Conservation (phyloP, 2,888 invertebrate genomes). For the Chesias legatella region DNA sequence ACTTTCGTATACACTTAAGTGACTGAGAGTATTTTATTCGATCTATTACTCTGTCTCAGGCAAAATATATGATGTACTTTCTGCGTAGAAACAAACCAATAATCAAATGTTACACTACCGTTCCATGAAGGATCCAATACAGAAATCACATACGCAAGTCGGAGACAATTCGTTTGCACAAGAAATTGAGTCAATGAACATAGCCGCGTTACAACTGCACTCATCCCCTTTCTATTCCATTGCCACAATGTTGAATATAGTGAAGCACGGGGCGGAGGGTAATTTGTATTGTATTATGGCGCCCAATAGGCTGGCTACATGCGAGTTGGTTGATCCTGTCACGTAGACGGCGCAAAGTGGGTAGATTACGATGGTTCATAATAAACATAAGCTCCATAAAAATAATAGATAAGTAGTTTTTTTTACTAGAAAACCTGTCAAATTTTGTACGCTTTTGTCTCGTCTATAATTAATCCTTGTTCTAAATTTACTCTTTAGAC, state of each 20-base stretch:
- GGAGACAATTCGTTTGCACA: slow-evolving; percentile 43
- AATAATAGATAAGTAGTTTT: too few species aligned
- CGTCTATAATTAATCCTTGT: too few species aligned
- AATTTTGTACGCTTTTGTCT: too few species aligned
- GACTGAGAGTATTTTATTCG: too few species aligned
- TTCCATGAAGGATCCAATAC: slow-evolving; percentile 31
- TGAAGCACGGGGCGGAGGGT: not conserved
- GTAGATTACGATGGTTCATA: slow-evolving; percentile 30
- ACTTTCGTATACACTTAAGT: too few species aligned
- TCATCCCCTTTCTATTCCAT: not conserved
- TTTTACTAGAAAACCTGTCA: too few species aligned
- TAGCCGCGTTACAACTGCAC: slow-evolving; percentile 21
- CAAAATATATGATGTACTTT: too few species aligned
- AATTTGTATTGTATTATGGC: slow-evolving; percentile 30
- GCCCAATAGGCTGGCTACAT: slow-evolving; percentile 41
- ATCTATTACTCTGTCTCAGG: too few species aligned
- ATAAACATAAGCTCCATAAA: too few species aligned
- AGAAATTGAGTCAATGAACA: slow-evolving; percentile 50
- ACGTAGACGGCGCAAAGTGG: slow-evolving; percentile 42
- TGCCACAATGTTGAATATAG: not conserved
- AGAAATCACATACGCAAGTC: slow-evolving; percentile 38
- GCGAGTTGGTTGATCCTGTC: slow-evolving; percentile 33
- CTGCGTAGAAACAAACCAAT: slow-evolving; percentile 1
- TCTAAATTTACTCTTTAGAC: too few species aligned
- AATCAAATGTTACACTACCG: slow-evolving; percentile 23